These are phyloP conservation scores for Neocloeon triangulifer DNA, from an alignment of 1,140 invertebrate species.

Conservation along the genomic window DNA sequence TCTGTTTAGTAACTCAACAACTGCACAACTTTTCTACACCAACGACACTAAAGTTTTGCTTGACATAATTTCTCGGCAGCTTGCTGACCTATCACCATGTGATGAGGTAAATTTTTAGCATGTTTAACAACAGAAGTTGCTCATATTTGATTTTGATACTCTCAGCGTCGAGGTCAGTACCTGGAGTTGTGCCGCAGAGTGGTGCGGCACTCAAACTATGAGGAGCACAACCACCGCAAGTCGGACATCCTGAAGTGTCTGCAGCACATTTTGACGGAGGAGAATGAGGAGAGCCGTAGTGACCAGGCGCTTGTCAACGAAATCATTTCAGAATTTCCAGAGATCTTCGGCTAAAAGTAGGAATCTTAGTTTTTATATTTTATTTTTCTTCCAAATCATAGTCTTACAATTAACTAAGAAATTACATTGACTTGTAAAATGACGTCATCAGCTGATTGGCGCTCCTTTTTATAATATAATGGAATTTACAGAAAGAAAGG, in stretches of 20 bases:
- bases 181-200: slow-evolving; percentile 51
- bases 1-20: slow-evolving; percentile 47
- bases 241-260: slow-evolving; percentile 60
- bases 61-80: slow-evolving; percentile 70
- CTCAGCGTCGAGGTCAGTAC: slow-evolving; percentile 44
- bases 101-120: slow-evolving; percentile 48
- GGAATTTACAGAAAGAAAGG: too few relatives aligned
- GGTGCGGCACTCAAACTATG: slow-evolving; percentile 49
- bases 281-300: slow-evolving; percentile 38
- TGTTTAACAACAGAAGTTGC: not conserved
- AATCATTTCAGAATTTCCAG: slow-evolving; percentile 64
- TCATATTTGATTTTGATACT: slow-evolving; percentile 9
- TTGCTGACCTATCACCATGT: slow-evolving; percentile 69
- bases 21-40: slow-evolving; percentile 70
- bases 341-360: too few relatives aligned
- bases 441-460: too few relatives aligned
- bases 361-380: too few relatives aligned
- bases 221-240: slow-evolving; percentile 44
- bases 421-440: too few relatives aligned
- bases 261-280: slow-evolving; percentile 62
- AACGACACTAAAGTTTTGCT: slow-evolving; percentile 83
- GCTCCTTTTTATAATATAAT: too few relatives aligned
- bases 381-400: too few relatives aligned
- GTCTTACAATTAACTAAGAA: too few relatives aligned
- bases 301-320: slow-evolving; percentile 54